Conservation (phyloP, 2,888 invertebrate genomes). For the Cephus pygmeus region DNA sequence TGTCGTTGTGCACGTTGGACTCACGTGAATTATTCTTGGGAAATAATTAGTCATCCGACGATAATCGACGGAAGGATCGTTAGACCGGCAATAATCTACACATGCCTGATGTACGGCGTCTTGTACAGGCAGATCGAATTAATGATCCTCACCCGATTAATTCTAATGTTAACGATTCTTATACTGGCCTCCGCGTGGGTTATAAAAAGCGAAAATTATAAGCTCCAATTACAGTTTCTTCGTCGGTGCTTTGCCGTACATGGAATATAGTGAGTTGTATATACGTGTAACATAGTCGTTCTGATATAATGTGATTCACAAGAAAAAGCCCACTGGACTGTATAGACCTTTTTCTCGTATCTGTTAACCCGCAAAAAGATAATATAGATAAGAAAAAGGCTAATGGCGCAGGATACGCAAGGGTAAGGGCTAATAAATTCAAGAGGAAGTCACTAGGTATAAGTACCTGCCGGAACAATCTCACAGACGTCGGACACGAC, state of each 20-base stretch:
- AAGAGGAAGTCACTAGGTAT: neutral
- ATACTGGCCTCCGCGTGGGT: neutral
- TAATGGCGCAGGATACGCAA: neutral
- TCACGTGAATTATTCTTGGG: neutral
- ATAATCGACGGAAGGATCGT: neutral
- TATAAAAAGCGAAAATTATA: neutral
- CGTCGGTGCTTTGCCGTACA: neutral
- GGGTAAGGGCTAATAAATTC: neutral
- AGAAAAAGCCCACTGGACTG: no score
- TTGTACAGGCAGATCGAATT: neutral
- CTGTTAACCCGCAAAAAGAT: neutral
- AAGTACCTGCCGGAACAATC: neutral
- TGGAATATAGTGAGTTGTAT: neutral
- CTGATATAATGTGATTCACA: no score
- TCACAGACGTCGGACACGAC: neutral
- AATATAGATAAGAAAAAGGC: neutral
- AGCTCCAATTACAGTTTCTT: neutral
- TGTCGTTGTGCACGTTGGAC: neutral
- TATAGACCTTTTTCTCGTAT: neutral
- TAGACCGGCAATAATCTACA: neutral
- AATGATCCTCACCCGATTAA: constrained; percentile 18
- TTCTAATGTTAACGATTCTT: constrained; percentile 21
- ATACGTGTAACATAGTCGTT: no score
- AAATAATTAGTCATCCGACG: neutral
- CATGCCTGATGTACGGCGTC: neutral